Evolutionary conservation across 37 sponge, comb jelly and placozoan species (phyloP).

Genomic region (Chondrosia reniformis): DNA sequence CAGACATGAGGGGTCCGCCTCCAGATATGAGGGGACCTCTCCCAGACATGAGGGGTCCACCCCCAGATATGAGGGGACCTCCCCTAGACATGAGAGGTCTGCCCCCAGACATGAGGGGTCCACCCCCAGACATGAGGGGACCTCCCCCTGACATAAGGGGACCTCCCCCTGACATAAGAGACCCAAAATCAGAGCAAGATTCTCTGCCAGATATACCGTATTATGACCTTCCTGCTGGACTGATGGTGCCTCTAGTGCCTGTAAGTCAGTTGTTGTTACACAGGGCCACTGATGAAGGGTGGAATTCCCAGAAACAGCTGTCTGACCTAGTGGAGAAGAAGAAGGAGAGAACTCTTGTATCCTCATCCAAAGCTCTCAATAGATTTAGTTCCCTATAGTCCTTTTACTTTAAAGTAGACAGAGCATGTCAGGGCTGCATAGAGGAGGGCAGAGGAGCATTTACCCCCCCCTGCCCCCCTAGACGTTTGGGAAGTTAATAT

Average conservation of each 20-base stretch:
- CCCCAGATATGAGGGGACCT: neutral
- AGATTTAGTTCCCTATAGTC: too few species aligned
- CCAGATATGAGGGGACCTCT: neutral
- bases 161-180: neutral
- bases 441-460: too few species aligned
- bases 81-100: neutral
- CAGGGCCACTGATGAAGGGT: too few species aligned
- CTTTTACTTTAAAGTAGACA: too few species aligned
- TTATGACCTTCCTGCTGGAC: slow-evolving; percentile 96
- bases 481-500: too few species aligned
- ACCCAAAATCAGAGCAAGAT: slow-evolving; percentile 6
- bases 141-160: neutral
- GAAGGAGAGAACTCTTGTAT: too few species aligned
- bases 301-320: too few species aligned
- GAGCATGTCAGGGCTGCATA: neutral
- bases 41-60: neutral
- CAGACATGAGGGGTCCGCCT: slow-evolving; percentile 3
- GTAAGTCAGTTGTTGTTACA: slow-evolving; percentile 35
- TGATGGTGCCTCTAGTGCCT: slow-evolving; percentile 79
- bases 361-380: too few species aligned
- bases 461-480: too few species aligned
- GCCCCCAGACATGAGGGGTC: neutral
- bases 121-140: slow-evolving; percentile 16
- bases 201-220: slow-evolving; percentile 65
- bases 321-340: too few species aligned